Conservation (phyloP, 2,888 invertebrate genomes). For the Drosophila neonasuta region DNA sequence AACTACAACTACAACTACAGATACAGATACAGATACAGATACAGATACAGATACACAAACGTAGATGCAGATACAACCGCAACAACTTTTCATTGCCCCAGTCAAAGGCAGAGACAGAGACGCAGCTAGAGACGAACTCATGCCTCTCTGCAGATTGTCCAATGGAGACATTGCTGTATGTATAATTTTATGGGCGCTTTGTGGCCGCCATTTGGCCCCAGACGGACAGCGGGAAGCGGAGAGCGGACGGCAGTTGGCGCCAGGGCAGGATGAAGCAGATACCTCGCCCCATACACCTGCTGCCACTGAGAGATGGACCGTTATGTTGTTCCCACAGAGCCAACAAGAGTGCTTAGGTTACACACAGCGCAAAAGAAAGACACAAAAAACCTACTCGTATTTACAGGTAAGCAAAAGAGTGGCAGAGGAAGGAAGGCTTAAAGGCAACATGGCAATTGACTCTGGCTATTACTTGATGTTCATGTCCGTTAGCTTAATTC, state of each 20-base stretch:
- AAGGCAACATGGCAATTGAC: constrained; percentile 59
- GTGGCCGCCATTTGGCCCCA: constrained; percentile 54
- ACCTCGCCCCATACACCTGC: not conserved
- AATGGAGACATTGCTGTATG: constrained; percentile 61
- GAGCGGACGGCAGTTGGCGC: constrained; percentile 30
- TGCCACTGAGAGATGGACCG: constrained; percentile 23
- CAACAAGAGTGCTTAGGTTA: constrained; percentile 49
- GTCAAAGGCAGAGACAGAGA: not conserved
- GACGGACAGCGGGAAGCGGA: not conserved
- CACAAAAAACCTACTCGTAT: constrained; percentile 27
- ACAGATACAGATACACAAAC: constrained; percentile 17
- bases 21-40: constrained; percentile 21
- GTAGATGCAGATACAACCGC: constrained; percentile 31
- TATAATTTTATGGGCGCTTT: constrained; percentile 73
- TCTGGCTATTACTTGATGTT: constrained; percentile 46
- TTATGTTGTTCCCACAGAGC: constrained; percentile 36
- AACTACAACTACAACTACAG: constrained; percentile 14
- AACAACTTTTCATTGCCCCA: not conserved
- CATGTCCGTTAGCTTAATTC: constrained; percentile 70
- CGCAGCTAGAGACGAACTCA: not conserved
- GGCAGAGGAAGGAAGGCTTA: constrained; percentile 11
- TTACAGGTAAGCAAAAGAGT: constrained; percentile 35
- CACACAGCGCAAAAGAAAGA: constrained; percentile 12
- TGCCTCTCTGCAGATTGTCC: constrained; percentile 48
- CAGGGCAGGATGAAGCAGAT: constrained; percentile 28